These are phyloP conservation scores for Ruditapes philippinarum DNA, from an alignment of 1,140 invertebrate species.

Conservation along the genomic window DNA sequence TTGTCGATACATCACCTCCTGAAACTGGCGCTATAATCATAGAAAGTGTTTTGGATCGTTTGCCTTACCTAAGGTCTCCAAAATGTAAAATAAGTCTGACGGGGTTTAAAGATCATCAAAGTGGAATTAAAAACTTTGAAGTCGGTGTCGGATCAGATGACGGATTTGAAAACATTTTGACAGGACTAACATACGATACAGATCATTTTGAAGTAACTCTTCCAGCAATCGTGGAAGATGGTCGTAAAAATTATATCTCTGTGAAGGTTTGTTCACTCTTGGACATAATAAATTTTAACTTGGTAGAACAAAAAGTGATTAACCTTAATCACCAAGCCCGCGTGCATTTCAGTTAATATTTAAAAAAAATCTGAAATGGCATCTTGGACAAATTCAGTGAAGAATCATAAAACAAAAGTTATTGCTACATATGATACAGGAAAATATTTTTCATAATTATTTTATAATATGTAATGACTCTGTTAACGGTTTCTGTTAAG, in stretches of 20 bases:
- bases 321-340: too few species aligned
- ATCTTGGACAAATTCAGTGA: too few species aligned
- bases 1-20: conserved; percentile 61
- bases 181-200: not conserved
- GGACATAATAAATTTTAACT: too few species aligned
- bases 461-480: too few species aligned
- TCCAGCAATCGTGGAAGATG: not conserved
- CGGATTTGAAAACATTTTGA: not conserved
- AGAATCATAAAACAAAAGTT: too few species aligned
- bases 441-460: too few species aligned
- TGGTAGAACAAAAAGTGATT: too few species aligned
- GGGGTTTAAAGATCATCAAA: conserved; percentile 10
- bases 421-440: too few species aligned
- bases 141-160: not conserved
- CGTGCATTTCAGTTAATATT: too few species aligned
- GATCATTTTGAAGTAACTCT: not conserved
- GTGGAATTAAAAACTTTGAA: conserved; percentile 30
- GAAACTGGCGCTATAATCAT: conserved; percentile 42
- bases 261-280: conserved; percentile 6
- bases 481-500: too few species aligned
- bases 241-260: conserved; percentile 21
- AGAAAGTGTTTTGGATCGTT: not conserved
- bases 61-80: not conserved
- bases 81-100: not conserved
- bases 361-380: too few species aligned